Base-by-base conservation (phyloP, 2,888 invertebrate species). In the Chouioia cunea region DNA sequence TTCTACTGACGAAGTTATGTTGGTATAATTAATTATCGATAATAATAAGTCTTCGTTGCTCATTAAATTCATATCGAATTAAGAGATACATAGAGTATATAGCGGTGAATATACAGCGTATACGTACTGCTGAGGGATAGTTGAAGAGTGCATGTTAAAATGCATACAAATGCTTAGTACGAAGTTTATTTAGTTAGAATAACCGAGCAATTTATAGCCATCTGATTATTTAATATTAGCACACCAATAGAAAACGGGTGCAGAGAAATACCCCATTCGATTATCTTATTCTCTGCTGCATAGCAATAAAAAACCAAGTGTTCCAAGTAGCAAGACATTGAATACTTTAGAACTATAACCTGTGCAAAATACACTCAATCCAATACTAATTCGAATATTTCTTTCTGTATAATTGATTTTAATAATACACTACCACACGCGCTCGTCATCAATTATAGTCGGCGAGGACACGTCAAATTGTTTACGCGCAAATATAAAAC, bases 61-160 rank as follows among this genome's bases (percentile, higher is more conserved):
- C 63, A 67, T 71, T 71, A 67, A 54, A 67, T 53, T 57, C 63
- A 22, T 63, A 63, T 71, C 53, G 63, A 62, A 65, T 65, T 65
- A 59, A 48, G 23, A 65, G 53, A 20, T 56, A 18, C 54, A n/a
- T 8, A 23, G 36, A 16, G 4, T 8, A 36, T 36, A 36, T 36
- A 12, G n/a, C 52, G n/a, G 23, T 65, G 10, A 65, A 65, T 20
- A 22, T 14, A 58, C n/a, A n/a, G n/a, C 44, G 6, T 56, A 54
- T 23, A 43, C 23, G 15, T 10, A 10, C 10, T 36, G 36, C 36
- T 43, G n/a, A 44, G 8, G 27, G 15, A 22, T n/a, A n/a, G n/a
- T n/a, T n/a, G n/a, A 50, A 8, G 43, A 57, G 27, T 18, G 20
- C 18, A 50, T 48, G 48, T 50, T n/a, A n/a, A 16, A 4, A 18